A percentile compares a stretch with the other conserved stretches of the same genome.
Evolutionary conservation across 1,140 invertebrate genomes (phyloP).

Genomic region (Plectrocnemia conspersa): DNA sequence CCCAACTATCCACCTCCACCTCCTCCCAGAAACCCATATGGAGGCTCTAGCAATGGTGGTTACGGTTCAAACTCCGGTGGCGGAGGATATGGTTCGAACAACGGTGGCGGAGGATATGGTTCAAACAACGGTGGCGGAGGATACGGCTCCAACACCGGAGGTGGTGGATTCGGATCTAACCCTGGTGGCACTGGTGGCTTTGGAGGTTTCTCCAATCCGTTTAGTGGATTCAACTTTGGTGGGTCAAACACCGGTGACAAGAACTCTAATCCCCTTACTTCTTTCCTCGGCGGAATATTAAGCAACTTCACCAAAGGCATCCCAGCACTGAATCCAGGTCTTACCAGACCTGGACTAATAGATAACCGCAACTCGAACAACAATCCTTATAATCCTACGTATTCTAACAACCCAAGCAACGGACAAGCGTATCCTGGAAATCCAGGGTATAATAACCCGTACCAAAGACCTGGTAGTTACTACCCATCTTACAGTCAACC

Average conservation of each 20-base stretch:
- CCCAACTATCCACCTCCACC: conserved; percentile 46
- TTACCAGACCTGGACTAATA: conserved; percentile 30
- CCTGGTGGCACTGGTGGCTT: conserved; percentile 21
- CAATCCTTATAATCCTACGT: conserved; percentile 23
- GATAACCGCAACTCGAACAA: conserved; percentile 26
- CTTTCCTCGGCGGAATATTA: conserved; percentile 38
- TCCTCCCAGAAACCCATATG: conserved; percentile 38
- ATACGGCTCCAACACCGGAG: conserved; percentile 11
- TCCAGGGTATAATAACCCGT: conserved; percentile 8
- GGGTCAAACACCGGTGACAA: conserved; percentile 29
- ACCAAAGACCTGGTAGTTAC: conserved; percentile 1
- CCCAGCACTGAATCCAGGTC: conserved; percentile 20
- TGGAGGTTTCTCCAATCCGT: conserved; percentile 29
- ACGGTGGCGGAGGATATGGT: conserved; percentile 5
- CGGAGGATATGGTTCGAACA: conserved; percentile 1
- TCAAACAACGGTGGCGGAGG: background rate
- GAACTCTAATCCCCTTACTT: conserved; percentile 42
- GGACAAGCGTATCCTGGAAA: too few species aligned
- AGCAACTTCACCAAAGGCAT: conserved; percentile 33
- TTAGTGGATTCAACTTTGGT: conserved; percentile 22
- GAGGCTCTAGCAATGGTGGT: conserved; percentile 28
- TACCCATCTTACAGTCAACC: conserved; percentile 17
- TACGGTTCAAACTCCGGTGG: conserved; percentile 3
- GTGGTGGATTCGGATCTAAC: conserved; percentile 14
- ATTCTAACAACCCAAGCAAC: too few species aligned